Evolutionary conservation across 2,113 vertebrate genomes (phyloP), one percentile per base, ranked within the genome.

Genomic region (Oryzias woworae): DNA sequence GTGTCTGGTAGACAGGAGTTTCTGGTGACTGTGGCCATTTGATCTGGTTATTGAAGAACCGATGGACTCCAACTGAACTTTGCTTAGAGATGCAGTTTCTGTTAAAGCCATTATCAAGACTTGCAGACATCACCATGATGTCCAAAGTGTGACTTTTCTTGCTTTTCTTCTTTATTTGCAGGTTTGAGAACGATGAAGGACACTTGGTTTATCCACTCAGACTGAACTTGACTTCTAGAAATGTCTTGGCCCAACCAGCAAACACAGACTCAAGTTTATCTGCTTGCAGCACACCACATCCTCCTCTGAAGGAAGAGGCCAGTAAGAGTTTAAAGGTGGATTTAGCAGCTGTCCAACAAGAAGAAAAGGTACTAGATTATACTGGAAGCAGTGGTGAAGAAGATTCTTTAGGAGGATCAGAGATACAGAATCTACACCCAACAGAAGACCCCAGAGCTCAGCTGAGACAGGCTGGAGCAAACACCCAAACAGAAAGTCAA

Each of bases 161-260:
- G 28, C 1, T 16, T 8, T 20, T 18, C 18, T 14, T 53, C 24
- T 31, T 22, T 63, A 0, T 61, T 7, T 69, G 68, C 58, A 73
- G 78, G 47, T 62, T 28, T 0, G 69, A 77, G 26, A 58, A 70
- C 31, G 69, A 63, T 18, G 49, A 13, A 42, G 41, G 26, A 47
- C 16, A 5, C 0, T 26, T 7, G 28, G 48, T 68, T 59, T 45
- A 57, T 52, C 58, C 78, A 0, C 18, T 20, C 43, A 59, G 20
- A 26, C 77, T 82, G 24, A 66, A 78, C 7, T 48, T 18, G 4
- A 3, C 64, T 4, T 52, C 23, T 45, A 14, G 16, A 22, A 53
- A 50, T 55, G 7, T 23, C 49, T 7, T 15, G 4, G 2, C 0
- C 7, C 57, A 62, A 0, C 41, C 46, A 0, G 1, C 12, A 10